phyloP scores from a whole-genome alignment of 2,888 invertebrate species.

The Trachelus tabidus region DNA sequence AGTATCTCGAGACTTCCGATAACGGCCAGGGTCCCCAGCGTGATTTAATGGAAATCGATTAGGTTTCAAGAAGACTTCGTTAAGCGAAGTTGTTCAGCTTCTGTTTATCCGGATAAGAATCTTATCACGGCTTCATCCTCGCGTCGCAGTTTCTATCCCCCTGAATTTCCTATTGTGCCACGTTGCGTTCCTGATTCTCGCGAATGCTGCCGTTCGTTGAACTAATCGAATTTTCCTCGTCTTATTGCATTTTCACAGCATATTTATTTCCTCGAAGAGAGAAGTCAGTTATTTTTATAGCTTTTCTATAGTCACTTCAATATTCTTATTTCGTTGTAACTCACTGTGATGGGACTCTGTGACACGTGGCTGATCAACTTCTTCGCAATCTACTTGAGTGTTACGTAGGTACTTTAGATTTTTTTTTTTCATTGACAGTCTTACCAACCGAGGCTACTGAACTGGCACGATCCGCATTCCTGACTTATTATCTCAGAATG shows the following conservation, averaged over 20 bases:
- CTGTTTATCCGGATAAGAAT: background rate
- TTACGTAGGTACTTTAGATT: no score
- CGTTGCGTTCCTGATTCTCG: background rate
- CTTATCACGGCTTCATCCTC: background rate
- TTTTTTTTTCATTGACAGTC: background rate
- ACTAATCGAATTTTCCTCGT: background rate
- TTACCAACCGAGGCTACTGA: background rate
- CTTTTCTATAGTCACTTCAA: background rate
- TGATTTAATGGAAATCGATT: background rate
- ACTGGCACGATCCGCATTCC: background rate
- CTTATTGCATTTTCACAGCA: background rate
- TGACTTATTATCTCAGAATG: background rate
- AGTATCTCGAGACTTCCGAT: background rate
- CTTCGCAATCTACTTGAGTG: background rate
- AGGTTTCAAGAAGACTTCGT: slow-evolving; percentile 2
- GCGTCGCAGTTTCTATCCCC: background rate
- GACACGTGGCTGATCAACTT: background rate
- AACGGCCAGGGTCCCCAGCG: background rate
- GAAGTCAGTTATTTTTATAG: background rate
- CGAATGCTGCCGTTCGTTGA: background rate
- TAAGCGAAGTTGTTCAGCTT: background rate
- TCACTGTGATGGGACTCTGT: background rate
- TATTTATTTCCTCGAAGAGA: background rate
- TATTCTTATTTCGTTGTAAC: background rate
- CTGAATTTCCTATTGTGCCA: background rate